These are phyloP conservation scores for Cryptocephalus moraei DNA, from an alignment of 2,888 invertebrate genomes.

Conservation along the genomic window DNA sequence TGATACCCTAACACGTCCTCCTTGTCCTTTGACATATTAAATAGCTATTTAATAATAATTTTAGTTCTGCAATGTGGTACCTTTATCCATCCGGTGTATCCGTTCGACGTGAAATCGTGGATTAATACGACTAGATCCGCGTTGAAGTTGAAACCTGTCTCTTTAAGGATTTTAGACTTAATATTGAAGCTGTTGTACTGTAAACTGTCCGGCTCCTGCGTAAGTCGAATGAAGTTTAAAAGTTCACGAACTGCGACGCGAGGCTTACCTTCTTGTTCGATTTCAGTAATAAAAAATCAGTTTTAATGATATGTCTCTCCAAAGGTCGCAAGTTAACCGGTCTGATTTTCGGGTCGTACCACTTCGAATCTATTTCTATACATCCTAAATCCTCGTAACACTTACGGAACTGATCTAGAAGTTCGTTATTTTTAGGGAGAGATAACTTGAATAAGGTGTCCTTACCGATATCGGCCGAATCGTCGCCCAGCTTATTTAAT, in stretches of 20 bases:
- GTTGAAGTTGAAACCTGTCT: conserved; percentile 25
- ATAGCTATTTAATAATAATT: not conserved
- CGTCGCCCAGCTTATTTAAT: too few relatives aligned
- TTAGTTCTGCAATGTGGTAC: conserved; percentile 15
- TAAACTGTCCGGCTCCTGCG: conserved; percentile 6
- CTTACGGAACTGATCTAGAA: conserved; percentile 22
- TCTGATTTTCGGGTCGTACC: conserved; percentile 31
- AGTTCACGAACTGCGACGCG: not conserved
- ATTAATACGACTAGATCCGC: conserved; percentile 29
- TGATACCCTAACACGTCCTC: too few relatives aligned
- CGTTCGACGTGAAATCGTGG: conserved; percentile 39
- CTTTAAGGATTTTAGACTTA: conserved; percentile 16
- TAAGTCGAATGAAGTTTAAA: not conserved
- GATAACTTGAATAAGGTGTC: too few relatives aligned
- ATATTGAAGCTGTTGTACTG: conserved; percentile 12
- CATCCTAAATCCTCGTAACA: conserved; percentile 37
- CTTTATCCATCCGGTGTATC: conserved; percentile 37
- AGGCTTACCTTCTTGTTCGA: conserved; percentile 10
- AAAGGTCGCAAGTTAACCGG: conserved; percentile 34
- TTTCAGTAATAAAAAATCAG: conserved; percentile 33
- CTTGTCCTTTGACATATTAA: not conserved
- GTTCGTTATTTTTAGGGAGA: too few relatives aligned
- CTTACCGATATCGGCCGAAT: too few relatives aligned
- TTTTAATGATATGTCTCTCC: conserved; percentile 34
- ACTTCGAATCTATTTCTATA: conserved; percentile 31